phyloP scores from a whole-genome alignment of 2,113 vertebrate species.

The Otolemur garnettii region DNA sequence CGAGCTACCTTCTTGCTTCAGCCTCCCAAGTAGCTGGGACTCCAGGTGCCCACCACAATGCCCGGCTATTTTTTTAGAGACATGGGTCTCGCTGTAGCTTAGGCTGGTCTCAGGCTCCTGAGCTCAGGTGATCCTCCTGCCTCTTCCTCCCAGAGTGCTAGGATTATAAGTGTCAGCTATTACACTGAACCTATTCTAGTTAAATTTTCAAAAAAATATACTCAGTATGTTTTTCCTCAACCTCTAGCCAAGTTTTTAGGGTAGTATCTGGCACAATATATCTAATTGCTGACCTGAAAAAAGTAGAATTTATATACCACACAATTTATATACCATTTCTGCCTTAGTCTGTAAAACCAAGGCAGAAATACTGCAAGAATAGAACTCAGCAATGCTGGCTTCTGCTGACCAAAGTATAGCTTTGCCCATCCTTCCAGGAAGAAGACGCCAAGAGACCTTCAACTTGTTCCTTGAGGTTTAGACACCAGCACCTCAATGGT shows the following conservation, averaged over 20 bases:
- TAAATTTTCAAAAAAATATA: slow-evolving; percentile 31
- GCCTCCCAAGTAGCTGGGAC: too few relatives aligned
- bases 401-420: not conserved
- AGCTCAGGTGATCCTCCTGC: too few relatives aligned
- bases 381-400: not conserved
- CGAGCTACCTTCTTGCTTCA: too few relatives aligned
- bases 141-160: too few relatives aligned
- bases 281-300: slow-evolving; percentile 49
- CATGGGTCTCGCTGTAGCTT: too few relatives aligned
- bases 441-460: not conserved
- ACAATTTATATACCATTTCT: too few relatives aligned
- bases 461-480: not conserved
- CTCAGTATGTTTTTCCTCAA: not conserved
- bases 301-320: not conserved
- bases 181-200: not conserved
- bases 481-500: not conserved
- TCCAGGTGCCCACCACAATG: too few relatives aligned
- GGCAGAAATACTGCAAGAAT: not conserved
- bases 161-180: too few relatives aligned
- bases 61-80: too few relatives aligned
- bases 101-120: too few relatives aligned
- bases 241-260: not conserved
- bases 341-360: not conserved
- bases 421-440: not conserved
- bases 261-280: not conserved